A percentile compares a stretch with the other conserved stretches of the same genome.
These are phyloP conservation scores for Polymixis flavicincta DNA, from an alignment of 2,888 invertebrate genomes.

Conservation along the genomic window DNA sequence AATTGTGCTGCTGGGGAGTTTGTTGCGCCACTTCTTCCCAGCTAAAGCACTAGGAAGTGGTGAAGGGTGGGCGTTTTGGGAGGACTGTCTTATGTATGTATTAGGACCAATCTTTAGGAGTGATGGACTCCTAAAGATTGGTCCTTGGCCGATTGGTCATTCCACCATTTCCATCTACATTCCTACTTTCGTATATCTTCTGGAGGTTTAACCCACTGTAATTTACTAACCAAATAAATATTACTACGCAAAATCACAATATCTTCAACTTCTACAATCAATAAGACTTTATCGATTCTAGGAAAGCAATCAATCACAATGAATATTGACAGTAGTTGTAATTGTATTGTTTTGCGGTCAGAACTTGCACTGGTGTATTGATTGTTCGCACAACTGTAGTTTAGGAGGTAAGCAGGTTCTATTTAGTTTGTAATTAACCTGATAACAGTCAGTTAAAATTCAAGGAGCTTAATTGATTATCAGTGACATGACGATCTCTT, in stretches of 20 bases:
- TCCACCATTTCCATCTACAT: no score
- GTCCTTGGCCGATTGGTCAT: no score
- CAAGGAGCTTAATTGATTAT: not conserved
- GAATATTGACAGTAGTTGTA: conserved; percentile 18
- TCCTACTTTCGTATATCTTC: not conserved
- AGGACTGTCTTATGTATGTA: no score
- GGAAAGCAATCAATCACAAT: conserved; percentile 31
- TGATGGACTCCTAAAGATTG: no score
- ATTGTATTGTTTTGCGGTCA: conserved; percentile 12
- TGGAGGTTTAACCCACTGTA: not conserved
- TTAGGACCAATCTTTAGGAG: no score
- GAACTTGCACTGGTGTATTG: not conserved
- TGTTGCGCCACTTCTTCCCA: no score
- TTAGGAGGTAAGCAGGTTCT: not conserved
- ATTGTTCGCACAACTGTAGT: not conserved
- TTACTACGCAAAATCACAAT: not conserved
- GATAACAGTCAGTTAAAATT: not conserved
- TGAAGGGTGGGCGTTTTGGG: no score
- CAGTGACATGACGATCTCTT: not conserved
- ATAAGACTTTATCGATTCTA: conserved; percentile 42
- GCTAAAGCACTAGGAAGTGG: no score
- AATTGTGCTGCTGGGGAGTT: no score
- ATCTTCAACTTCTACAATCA: conserved; percentile 1
- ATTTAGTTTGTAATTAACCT: not conserved
- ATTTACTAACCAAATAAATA: not conserved